Evolutionary conservation across 1,140 invertebrate species (phyloP).

Genomic region (Galleria mellonella): DNA sequence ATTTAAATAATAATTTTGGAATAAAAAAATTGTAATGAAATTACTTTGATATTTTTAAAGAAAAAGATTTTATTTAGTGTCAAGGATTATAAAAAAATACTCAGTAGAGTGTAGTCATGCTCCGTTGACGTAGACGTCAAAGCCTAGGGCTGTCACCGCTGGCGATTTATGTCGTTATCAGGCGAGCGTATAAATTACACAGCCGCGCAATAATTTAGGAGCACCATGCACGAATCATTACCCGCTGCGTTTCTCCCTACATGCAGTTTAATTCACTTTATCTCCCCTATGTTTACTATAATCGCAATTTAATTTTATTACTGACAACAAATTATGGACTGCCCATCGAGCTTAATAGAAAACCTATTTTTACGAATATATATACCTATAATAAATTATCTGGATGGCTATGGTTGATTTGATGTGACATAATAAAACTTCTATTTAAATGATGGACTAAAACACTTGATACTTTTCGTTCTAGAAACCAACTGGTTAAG

Average conservation of each 20-base stretch:
- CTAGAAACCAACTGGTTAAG: too few relatives aligned
- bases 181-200: constrained; percentile 62
- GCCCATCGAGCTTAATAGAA: background rate
- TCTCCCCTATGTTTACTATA: constrained; percentile 45
- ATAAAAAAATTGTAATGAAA: too few relatives aligned
- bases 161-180: constrained; percentile 69
- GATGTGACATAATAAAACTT: too few relatives aligned
- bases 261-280: constrained; percentile 64
- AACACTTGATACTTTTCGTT: background rate
- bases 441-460: too few relatives aligned
- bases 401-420: constrained; percentile 11
- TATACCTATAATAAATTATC: constrained; percentile 7
- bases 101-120: constrained; percentile 36
- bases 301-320: constrained; percentile 35
- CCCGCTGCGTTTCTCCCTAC: constrained; percentile 53
- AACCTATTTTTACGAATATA: background rate
- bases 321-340: constrained; percentile 1
- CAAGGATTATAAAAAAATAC: too few relatives aligned
- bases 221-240: constrained; percentile 69
- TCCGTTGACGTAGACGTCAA: constrained; percentile 36
- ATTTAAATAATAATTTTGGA: too few relatives aligned
- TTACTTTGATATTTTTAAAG: too few relatives aligned
- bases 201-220: constrained; percentile 66
- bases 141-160: constrained; percentile 51
- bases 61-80: too few relatives aligned